Base-by-base conservation (phyloP, 2,888 invertebrate species). In the Hydriomena furcata region DNA sequence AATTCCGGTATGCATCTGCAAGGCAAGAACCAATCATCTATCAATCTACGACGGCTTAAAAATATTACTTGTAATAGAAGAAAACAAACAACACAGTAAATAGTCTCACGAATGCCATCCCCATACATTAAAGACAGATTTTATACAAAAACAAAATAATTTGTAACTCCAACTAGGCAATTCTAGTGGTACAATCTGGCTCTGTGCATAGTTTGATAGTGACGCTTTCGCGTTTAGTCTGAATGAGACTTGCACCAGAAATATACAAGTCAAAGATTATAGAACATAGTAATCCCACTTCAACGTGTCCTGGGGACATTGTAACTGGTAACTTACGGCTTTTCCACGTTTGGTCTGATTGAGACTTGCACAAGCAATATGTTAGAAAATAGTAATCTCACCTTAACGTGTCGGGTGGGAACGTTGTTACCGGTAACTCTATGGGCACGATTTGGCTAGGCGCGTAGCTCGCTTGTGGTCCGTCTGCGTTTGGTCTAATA, bases 321-420 rank as follows among this genome's bases (percentile, higher is more conserved):
- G 91, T 78, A 1, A 95, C 73, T 0, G 90, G 76, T 58, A 91
- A 71, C 38, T 34, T 70, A 73, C 1, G 80, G 62, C 23, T 74
- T 73, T 1, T 83, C 75, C 0, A 80, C 65, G 17, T 82, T 66
- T 1, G 74, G 58, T 34, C 94, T 84, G 8, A 94, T 73, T 0
- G 95, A 94, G n/a, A 97, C 93, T 76, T 98, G 97, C 37, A 94
- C 93, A 23, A 98, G 81, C 97, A 97, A 98, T 41, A 93, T 93
- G 38, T 96, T 94, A 0, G 97, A 95, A 17, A 17, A 41, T 17
- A 31, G 12, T n/a, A 7, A 44, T 30, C 34, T 36, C 40, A 94
- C 94, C 93, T 93, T 41, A 96, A 79, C 1, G 94, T 94, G 37
- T 93, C 91, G 1, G 95, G 94, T 53, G 94, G 91, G 44, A 88